These are phyloP conservation scores for Archivesica marissinica DNA, from an alignment of 1,140 invertebrate species.

Conservation along the genomic window DNA sequence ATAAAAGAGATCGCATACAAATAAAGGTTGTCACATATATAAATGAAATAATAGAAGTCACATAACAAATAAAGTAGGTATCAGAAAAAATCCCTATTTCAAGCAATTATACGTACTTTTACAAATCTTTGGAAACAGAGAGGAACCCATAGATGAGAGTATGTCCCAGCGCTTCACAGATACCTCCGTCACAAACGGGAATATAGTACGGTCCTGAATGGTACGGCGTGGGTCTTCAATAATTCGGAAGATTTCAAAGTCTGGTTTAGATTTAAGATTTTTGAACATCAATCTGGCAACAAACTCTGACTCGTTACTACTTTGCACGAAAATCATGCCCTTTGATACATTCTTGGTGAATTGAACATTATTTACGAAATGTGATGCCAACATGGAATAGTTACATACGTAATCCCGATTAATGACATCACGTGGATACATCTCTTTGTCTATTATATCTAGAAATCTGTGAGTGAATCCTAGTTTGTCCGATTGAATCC, in stretches of 20 bases:
- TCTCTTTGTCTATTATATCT: not conserved
- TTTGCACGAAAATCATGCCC: not conserved
- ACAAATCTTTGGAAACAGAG: not conserved
- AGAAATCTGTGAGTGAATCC: not conserved
- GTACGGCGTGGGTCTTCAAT: not conserved
- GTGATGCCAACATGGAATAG: not conserved
- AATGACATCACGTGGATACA: not conserved
- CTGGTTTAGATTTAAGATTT: not conserved
- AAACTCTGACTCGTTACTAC: not conserved
- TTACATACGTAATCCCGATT: not conserved
- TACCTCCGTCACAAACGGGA: not conserved
- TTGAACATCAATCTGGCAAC: not conserved
- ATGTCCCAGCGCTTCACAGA: not conserved
- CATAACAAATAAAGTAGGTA: too few relatives aligned
- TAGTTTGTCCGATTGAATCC: not conserved
- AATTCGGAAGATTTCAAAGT: not conserved
- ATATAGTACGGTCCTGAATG: not conserved
- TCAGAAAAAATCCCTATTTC: too few relatives aligned
- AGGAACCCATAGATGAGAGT: not conserved
- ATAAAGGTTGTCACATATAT: too few relatives aligned
- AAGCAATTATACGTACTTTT: not conserved
- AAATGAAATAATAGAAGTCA: too few relatives aligned
- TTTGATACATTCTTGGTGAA: not conserved
- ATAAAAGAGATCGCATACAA: too few relatives aligned
- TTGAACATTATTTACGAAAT: not conserved